phyloP scores from a whole-genome alignment of 2,113 vertebrate genomes.

The Reinhardtius hippoglossoides region DNA sequence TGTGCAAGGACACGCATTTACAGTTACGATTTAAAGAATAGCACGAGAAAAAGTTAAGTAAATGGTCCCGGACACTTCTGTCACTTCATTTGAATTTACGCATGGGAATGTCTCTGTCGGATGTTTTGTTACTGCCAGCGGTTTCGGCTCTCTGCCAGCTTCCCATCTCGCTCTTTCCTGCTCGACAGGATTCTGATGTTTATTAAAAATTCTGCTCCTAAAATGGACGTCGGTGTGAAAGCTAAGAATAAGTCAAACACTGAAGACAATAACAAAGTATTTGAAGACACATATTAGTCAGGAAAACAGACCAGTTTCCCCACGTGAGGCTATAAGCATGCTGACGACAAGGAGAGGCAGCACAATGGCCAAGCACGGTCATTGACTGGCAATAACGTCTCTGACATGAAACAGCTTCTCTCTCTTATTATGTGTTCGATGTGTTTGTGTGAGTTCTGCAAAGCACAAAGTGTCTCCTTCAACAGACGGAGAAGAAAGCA shows the following conservation, averaged over 20 bases:
- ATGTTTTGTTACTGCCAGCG: not conserved
- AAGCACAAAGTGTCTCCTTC: not conserved
- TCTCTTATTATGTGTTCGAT: no score
- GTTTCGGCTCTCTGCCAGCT: constrained; percentile 29
- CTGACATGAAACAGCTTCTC: no score
- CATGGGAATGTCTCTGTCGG: not conserved
- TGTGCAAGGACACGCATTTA: not conserved
- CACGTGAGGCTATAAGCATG: no score
- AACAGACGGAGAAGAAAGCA: not conserved
- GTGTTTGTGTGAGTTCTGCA: no score
- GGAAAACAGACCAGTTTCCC: no score
- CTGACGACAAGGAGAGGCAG: no score
- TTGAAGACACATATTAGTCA: not conserved
- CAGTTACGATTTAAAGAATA: not conserved
- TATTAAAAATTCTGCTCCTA: not conserved
- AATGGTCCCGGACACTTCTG: not conserved
- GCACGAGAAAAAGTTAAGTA: no score
- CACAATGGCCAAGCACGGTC: no score
- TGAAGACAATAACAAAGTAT: constrained; percentile 14
- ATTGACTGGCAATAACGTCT: no score
- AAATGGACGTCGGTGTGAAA: not conserved
- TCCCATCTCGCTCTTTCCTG: constrained; percentile 64
- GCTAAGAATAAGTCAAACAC: not conserved
- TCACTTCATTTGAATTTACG: not conserved
- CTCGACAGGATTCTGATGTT: constrained; percentile 47